phyloP scores from a whole-genome alignment of 2,113 vertebrate species.

The Physeter macrocephalus region DNA sequence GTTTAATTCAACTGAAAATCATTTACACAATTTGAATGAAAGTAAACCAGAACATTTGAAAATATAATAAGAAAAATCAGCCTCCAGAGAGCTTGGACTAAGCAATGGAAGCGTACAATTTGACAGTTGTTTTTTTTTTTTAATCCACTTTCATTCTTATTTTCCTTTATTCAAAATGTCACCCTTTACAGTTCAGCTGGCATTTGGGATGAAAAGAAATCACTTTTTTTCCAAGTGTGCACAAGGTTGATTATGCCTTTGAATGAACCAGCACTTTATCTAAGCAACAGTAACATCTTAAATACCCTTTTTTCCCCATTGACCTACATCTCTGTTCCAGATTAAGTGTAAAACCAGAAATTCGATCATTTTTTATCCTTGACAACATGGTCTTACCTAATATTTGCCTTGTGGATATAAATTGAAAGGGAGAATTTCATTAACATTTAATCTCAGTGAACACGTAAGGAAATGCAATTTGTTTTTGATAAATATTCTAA shows the following conservation, averaged over 20 bases:
- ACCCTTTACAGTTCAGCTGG: constrained; percentile 36
- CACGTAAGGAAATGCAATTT: constrained; percentile 52
- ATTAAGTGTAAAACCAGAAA: constrained; percentile 61
- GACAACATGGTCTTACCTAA: constrained; percentile 71
- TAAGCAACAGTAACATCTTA: constrained; percentile 48
- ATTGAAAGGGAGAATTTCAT: constrained; percentile 71
- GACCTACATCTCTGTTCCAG: constrained; percentile 45
- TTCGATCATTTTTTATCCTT: constrained; percentile 57
- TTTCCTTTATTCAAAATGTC: constrained; percentile 45
- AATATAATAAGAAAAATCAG: neutral
- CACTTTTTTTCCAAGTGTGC: neutral
- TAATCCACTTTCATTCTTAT: neutral
- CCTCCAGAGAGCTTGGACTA: neutral
- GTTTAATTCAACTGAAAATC: neutral
- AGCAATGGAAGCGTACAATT: neutral
- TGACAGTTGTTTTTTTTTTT: neutral
- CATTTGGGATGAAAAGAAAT: constrained; percentile 55
- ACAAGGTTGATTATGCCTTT: constrained; percentile 21
- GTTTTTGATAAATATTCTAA: constrained; percentile 67
- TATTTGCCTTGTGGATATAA: constrained; percentile 55
- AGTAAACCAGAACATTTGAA: neutral
- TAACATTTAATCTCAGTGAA: constrained; percentile 70
- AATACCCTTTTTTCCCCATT: constrained; percentile 38
- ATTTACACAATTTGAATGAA: neutral
- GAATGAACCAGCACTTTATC: constrained; percentile 53